Evolutionary conservation across 2,113 vertebrate species (phyloP).

Genomic region (Xyrauchen texanus): DNA sequence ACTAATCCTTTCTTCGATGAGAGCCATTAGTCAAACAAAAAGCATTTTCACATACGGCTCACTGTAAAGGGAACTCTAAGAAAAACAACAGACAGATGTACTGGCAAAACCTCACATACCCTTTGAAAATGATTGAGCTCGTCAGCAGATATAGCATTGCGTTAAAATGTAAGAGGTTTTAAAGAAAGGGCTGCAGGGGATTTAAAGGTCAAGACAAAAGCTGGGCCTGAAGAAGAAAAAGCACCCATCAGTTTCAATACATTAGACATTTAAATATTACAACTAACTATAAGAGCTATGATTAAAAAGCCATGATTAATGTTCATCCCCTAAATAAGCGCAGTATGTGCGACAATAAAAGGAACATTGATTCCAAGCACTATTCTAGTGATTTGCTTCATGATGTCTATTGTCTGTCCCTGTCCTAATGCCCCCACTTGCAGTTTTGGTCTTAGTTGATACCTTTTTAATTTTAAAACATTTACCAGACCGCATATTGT

Average conservation of each 20-base stretch:
- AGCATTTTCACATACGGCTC: slow-evolving; percentile 38
- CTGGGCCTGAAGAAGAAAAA: not conserved
- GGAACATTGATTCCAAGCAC: slow-evolving; percentile 11
- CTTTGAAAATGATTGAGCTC: slow-evolving; percentile 29
- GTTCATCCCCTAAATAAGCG: slow-evolving; percentile 13
- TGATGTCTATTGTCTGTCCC: not conserved
- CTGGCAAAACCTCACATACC: slow-evolving; percentile 39
- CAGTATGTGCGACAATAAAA: not conserved
- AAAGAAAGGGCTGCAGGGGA: slow-evolving; percentile 59
- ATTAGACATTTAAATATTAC: slow-evolving; percentile 24
- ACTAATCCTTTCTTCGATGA: slow-evolving; percentile 51
- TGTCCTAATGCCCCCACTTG: too few species aligned
- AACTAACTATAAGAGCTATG: slow-evolving; percentile 6
- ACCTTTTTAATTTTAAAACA: too few species aligned
- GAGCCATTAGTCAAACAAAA: slow-evolving; percentile 56
- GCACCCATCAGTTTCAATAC: not conserved
- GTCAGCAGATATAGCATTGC: slow-evolving; percentile 38
- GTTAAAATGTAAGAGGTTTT: slow-evolving; percentile 61
- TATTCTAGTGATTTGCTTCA: slow-evolving; percentile 3
- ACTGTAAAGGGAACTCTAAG: slow-evolving; percentile 21
- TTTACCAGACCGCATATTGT: too few species aligned
- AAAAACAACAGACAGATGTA: slow-evolving; percentile 57
- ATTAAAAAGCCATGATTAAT: slow-evolving; percentile 18
- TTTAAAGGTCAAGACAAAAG: slow-evolving; percentile 43
- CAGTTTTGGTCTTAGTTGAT: too few species aligned